Conservation (phyloP, 2,888 invertebrate species). For the Phyllotreta striolata region DNA sequence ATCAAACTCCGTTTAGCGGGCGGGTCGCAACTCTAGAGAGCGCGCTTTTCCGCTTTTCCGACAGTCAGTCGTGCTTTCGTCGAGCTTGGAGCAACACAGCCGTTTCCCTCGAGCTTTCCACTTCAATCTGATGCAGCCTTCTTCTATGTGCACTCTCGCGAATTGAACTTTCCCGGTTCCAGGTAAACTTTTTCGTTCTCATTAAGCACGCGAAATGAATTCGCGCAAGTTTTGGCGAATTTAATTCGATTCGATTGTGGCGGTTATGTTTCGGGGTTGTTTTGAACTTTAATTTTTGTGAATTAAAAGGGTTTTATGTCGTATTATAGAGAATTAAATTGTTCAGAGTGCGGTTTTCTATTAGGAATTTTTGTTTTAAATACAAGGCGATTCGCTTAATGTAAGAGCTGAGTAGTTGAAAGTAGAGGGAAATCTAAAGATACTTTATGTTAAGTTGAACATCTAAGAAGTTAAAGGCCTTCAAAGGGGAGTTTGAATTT, state of each 20-base stretch:
- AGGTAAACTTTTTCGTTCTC: conserved; percentile 26
- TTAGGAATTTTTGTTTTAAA: too few species aligned
- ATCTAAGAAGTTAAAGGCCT: too few species aligned
- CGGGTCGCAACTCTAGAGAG: neutral
- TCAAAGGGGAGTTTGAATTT: too few species aligned
- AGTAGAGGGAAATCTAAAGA: too few species aligned
- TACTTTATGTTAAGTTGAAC: too few species aligned
- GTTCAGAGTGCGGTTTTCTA: too few species aligned
- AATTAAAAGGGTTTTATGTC: too few species aligned
- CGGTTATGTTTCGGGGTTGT: neutral
- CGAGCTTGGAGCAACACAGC: conserved; percentile 48
- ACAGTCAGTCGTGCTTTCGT: conserved; percentile 56
- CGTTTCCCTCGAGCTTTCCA: conserved; percentile 41
- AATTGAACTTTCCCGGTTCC: conserved; percentile 10
- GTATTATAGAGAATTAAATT: too few species aligned
- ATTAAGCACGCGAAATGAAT: neutral
- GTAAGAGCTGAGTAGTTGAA: too few species aligned
- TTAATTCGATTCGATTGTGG: neutral
- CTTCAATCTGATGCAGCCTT: conserved; percentile 37
- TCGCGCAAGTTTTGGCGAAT: neutral
- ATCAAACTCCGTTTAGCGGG: too few species aligned
- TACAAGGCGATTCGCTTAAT: too few species aligned
- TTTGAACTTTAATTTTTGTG: too few species aligned
- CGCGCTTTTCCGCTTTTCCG: conserved; percentile 40
- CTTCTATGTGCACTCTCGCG: conserved; percentile 33